A percentile compares a stretch with the other conserved stretches of the same genome.
Evolutionary conservation across 2,797 vertebrate genomes (phyloP).

Genomic region (Cynodonichthys magdalenae): DNA sequence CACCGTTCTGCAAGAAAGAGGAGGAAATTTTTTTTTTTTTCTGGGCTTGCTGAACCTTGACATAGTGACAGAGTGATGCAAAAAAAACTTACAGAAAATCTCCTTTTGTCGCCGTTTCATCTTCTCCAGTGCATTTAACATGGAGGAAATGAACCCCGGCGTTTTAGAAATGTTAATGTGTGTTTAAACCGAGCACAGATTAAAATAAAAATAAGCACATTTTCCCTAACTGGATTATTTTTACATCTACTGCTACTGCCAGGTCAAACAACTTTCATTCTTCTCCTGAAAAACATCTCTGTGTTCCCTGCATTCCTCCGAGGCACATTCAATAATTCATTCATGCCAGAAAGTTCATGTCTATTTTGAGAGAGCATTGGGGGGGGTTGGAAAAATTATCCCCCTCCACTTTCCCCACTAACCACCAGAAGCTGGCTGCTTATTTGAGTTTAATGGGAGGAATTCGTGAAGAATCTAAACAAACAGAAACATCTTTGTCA

Average conservation of each 20-base stretch:
- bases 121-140: slow-evolving; percentile 32
- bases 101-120: slow-evolving; percentile 43
- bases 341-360: slow-evolving; percentile 56
- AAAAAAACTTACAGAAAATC: slow-evolving; percentile 14
- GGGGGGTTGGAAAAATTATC: slow-evolving; percentile 32
- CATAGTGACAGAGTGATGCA: slow-evolving; percentile 22
- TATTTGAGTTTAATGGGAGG: slow-evolving; percentile 21
- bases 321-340: slow-evolving; percentile 74
- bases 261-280: slow-evolving; percentile 26
- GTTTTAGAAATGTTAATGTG: slow-evolving; percentile 8
- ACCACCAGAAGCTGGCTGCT: slow-evolving; percentile 22
- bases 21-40: slow-evolving; percentile 23
- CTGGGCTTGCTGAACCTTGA: neutral
- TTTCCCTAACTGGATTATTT: slow-evolving; percentile 4
- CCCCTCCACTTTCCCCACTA: neutral
- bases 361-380: slow-evolving; percentile 68
- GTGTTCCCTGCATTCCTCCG: slow-evolving; percentile 52
- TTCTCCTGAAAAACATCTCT: slow-evolving; percentile 37
- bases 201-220: neutral
- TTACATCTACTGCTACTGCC: slow-evolving; percentile 8
- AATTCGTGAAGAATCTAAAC: slow-evolving; percentile 21
- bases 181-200: neutral
- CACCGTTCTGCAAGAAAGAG: slow-evolving; percentile 73
- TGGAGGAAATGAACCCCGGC: slow-evolving; percentile 40
- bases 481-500: slow-evolving; percentile 16